phyloP scores from a whole-genome alignment of 1,140 invertebrate species.

The Orchestia grillus region DNA sequence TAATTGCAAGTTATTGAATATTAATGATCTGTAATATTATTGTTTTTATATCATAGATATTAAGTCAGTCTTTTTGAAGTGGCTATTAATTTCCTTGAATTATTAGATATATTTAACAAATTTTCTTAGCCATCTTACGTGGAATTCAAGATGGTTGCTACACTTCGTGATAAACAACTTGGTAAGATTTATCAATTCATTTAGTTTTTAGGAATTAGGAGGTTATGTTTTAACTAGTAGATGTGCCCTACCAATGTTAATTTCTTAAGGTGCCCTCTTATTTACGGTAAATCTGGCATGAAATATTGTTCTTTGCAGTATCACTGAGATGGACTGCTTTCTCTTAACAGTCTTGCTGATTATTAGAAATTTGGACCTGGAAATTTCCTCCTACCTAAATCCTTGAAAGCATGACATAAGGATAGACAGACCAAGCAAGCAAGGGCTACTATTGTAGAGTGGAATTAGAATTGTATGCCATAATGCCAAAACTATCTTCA shows the following conservation, averaged over 20 bases:
- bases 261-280: too few relatives aligned
- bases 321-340: too few relatives aligned
- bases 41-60: not conserved
- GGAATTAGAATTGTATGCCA: too few relatives aligned
- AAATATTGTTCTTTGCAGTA: too few relatives aligned
- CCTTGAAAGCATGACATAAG: too few relatives aligned
- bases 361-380: not conserved
- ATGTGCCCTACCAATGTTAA: not conserved
- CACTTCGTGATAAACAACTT: not conserved
- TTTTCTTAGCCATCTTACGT: not conserved
- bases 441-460: too few relatives aligned
- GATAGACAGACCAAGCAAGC: too few relatives aligned
- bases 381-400: too few relatives aligned
- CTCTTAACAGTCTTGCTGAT: too few relatives aligned
- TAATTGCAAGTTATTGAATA: not conserved
- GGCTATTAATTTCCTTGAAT: not conserved
- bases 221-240: not conserved
- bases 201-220: not conserved
- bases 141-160: not conserved
- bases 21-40: not conserved
- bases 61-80: not conserved
- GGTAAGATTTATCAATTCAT: not conserved
- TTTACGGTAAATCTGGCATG: too few relatives aligned
- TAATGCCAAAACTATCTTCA: too few relatives aligned
- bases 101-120: not conserved